Evolutionary conservation across 2,888 invertebrate species (phyloP), one percentile per base, ranked within the genome.

Genomic region (Clostera curtula): DNA sequence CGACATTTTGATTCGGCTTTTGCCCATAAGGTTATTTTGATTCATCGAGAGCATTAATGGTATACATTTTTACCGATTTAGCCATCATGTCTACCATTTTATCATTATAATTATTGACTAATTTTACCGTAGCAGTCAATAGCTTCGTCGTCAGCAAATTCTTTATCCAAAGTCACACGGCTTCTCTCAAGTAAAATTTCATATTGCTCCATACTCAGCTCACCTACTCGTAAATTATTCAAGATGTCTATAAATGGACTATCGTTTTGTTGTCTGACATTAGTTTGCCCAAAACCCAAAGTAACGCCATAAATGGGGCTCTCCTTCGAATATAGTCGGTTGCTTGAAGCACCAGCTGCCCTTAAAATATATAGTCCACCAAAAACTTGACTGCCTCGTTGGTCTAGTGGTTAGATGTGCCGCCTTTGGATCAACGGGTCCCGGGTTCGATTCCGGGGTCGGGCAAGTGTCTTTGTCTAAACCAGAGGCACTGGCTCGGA

Each of bases 201-300:
- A 24, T 27, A 29, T 7, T 40, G 36, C 18, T 24, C 35, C 28
- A 31, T 33, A 18, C 24, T 39, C 16, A 35, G 26, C 15, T 35
- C 35, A 12, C 31, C 28, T 23, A 35, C 29, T 24, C 29, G 25
- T 2, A 33, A 15, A 18, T 24, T 25, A 29, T 57, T 57, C 1
- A 54, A 27, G 1, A 57, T 19, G 26, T 53, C 44, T 1, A 55
- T 35, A 15, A 56, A 52, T 10, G 47, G 40, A 0, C 0, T 11
- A 26, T 63, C 61, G 29, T 46, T 36, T 16, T 34, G 31, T 15
- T 59, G 64, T 3, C 59, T 39, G 55, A 63, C 61, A 12, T 65
- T 63, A n/a, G n/a, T n/a, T n/a, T n/a, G n/a, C 56, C 25, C 53
- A 58, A 29, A 60, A 27, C 1, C 8, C 45, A 20, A 53, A 54